A percentile compares a stretch with the other conserved stretches of the same genome.
Conservation (phyloP, 2,113 vertebrate species). For the Capreolus pygargus region DNA sequence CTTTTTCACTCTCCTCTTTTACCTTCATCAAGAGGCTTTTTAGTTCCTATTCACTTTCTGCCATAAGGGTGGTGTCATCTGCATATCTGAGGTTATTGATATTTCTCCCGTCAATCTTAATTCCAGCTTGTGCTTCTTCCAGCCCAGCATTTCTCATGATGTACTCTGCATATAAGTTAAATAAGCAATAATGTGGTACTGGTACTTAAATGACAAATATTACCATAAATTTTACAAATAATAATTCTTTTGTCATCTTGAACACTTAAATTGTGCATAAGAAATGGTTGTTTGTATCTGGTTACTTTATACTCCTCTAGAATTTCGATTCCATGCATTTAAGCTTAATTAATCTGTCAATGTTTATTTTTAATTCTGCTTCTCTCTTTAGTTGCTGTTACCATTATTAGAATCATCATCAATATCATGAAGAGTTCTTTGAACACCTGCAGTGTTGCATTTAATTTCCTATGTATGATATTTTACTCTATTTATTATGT, state of each 20-base stretch:
- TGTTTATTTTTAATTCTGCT: background rate
- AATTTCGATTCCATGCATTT: background rate
- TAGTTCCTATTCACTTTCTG: no score
- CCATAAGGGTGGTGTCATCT: no score
- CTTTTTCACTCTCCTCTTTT: no score
- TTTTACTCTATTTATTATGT: background rate
- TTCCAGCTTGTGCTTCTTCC: no score
- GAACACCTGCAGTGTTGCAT: background rate
- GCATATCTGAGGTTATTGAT: no score
- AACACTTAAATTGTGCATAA: background rate
- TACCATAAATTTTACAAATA: background rate
- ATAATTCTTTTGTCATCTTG: background rate
- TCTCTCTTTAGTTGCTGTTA: background rate
- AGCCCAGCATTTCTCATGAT: no score
- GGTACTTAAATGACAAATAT: background rate
- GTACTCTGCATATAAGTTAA: no score
- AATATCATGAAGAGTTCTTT: background rate
- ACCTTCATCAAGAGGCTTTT: no score
- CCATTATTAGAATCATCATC: background rate
- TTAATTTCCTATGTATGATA: background rate
- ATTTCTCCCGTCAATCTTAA: no score
- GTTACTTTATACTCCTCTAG: background rate
- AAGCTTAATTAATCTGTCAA: no score
- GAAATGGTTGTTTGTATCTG: background rate
- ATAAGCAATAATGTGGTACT: background rate